Evolutionary conservation across 1,140 invertebrate species (phyloP), one percentile per base, ranked within the genome.

Genomic region (Centruroides sculpturatus): DNA sequence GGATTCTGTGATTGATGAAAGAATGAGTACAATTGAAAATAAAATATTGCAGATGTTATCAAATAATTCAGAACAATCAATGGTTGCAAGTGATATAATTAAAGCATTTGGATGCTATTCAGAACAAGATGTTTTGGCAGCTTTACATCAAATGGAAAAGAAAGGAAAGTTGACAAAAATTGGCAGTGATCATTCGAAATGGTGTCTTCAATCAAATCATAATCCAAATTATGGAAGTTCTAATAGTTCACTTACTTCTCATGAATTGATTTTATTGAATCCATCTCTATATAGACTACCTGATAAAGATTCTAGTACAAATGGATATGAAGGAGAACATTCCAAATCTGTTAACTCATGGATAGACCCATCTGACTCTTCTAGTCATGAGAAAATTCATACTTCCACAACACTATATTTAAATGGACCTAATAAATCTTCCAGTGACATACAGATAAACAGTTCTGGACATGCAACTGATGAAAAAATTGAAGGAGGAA

Each of bases 121-220:
- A 35, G 65, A 65, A 34, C 60, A 65, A 57, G 67, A 68, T 41
- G 63, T 67, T 10, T 69, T 69, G 57, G 64, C 63, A 3, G 59
- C 61, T 11, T 59, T 70, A 13, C 69, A 70, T 55, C 57, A 55
- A 9, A 59, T 70, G 59, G 56, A 64, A 48, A 60, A 57, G 49
- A 57, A 65, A 57, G 53, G 63, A 36, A 51, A 61, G 4, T 59
- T 69, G 12, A 59, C 11, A 10, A 62, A 66, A 59, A 59, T 59
- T 11, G 47, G 13, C 47, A 54, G 64, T 9, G 47, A 52, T 51
- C 66, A 66, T 59, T 57, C 61, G 5, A 47, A 36, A 35, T 68
- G 67, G 66, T 52, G 36, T 36, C 59, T 60, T 41, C 49, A 41
- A 41, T 41, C 41, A 6, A 5, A 41, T 41, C 41, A 41, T 41